These are phyloP conservation scores for Drosophila anceps DNA, from an alignment of 2,888 invertebrate genomes.

Conservation along the genomic window DNA sequence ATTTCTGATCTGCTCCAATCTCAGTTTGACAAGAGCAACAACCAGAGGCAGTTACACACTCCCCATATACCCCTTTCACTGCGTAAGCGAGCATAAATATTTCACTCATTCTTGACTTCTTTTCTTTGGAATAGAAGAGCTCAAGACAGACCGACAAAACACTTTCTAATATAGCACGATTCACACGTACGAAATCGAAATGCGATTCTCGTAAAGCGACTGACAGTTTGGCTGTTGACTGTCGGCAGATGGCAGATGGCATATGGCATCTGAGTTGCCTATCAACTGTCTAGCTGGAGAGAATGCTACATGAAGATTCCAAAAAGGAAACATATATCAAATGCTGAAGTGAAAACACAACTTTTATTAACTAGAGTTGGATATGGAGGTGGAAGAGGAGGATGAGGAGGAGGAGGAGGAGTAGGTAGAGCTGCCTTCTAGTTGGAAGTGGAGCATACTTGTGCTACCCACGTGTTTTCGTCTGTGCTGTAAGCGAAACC, in stretches of 20 bases:
- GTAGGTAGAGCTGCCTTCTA: constrained; percentile 4
- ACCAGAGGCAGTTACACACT: background rate
- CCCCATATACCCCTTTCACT: background rate
- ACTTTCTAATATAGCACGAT: constrained; percentile 43
- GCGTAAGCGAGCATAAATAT: background rate
- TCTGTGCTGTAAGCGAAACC: constrained; percentile 54
- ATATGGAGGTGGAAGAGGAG: background rate
- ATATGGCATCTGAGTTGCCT: constrained; percentile 12
- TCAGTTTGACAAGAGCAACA: background rate
- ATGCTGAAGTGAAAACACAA: constrained; percentile 44
- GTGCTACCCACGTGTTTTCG: constrained; percentile 49
- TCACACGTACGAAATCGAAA: constrained; percentile 30
- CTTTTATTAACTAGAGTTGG: constrained; percentile 4
- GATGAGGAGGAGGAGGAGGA: background rate
- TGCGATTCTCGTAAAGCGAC: constrained; percentile 18
- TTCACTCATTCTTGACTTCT: constrained; percentile 3
- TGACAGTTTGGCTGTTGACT: background rate
- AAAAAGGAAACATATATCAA: constrained; percentile 52
- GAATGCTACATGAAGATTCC: constrained; percentile 17
- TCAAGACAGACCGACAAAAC: constrained; percentile 25
- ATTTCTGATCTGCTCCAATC: background rate
- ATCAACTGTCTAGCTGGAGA: constrained; percentile 30
- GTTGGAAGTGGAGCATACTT: constrained; percentile 49
- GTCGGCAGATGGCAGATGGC: constrained; percentile 16
- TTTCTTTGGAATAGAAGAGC: background rate